Evolutionary conservation across 2,113 vertebrate species (phyloP).

Genomic region (Megaptera novaeangliae): DNA sequence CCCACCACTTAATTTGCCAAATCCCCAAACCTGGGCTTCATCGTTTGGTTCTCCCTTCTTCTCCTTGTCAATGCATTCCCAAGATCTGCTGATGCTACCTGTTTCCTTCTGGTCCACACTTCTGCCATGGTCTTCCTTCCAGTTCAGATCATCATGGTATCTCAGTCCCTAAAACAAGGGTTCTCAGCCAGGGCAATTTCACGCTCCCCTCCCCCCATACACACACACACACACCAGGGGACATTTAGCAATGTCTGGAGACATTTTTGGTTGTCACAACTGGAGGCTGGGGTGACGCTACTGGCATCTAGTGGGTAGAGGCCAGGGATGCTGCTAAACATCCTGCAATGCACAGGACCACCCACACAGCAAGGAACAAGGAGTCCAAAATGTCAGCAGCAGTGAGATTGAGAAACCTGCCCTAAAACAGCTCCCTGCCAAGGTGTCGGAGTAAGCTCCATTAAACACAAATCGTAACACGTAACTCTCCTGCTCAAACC

Average conservation of each 20-base stretch:
- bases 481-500: not conserved
- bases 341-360: too few species aligned
- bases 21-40: not conserved
- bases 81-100: not conserved
- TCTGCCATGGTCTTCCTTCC: not conserved
- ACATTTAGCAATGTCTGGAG: not conserved
- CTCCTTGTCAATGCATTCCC: not conserved
- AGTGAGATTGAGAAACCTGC: not conserved
- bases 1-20: not conserved
- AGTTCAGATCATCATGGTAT: not conserved
- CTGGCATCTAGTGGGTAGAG: not conserved
- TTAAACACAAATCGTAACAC: not conserved
- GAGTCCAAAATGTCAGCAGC: not conserved
- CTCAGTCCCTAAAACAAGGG: not conserved
- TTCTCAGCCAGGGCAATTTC: not conserved
- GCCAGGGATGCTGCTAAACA: not conserved
- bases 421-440: not conserved
- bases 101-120: not conserved
- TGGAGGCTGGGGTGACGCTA: too few species aligned
- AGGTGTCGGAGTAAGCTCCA: not conserved
- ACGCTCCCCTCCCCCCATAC: rapidly evolving
- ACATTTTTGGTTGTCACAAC: not conserved
- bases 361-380: not conserved
- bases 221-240: not conserved
- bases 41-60: not conserved